phyloP scores from a whole-genome alignment of 30 jellyfish, hydroid and myxozoan genomes.

The Pelagia noctiluca region DNA sequence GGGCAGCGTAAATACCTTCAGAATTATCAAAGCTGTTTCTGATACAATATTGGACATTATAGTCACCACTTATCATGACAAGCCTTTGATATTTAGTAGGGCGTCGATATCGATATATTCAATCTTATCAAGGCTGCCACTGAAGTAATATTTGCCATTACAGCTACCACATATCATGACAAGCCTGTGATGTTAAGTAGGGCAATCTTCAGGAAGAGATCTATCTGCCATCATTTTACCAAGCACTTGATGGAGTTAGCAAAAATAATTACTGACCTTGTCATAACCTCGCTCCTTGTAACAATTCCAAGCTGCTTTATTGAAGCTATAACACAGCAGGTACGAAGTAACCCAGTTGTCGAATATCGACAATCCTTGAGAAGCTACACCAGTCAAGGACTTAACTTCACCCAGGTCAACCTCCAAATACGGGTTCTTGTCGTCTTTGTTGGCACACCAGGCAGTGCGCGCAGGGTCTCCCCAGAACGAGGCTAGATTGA shows the following conservation, averaged over 20 bases:
- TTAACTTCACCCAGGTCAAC: slow-evolving; percentile 84
- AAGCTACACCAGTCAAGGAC: slow-evolving; percentile 98
- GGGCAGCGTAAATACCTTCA: no score
- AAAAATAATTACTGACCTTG: slow-evolving; percentile 51
- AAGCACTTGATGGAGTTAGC: neutral
- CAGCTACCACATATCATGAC: no score
- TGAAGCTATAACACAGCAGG: slow-evolving; percentile 88
- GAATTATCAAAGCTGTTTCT: no score
- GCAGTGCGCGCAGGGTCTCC: slow-evolving; percentile 99
- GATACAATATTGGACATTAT: no score
- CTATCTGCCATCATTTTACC: no score
- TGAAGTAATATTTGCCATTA: no score
- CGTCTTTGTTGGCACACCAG: slow-evolving; percentile 98
- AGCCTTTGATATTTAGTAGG: no score
- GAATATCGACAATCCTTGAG: slow-evolving; percentile 95
- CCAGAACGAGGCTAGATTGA: slow-evolving; percentile 92
- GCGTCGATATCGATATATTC: no score
- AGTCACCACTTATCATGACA: no score
- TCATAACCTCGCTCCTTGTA: slow-evolving; percentile 93
- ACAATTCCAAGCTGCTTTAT: slow-evolving; percentile 86
- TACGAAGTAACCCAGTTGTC: slow-evolving; percentile 99
- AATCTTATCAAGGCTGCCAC: no score
- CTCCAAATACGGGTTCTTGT: slow-evolving; percentile 91
- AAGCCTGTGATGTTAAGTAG: no score
- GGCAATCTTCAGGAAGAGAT: no score